These are phyloP conservation scores for Triplophysa rosa DNA, from an alignment of 2,113 vertebrate species.

Conservation along the genomic window DNA sequence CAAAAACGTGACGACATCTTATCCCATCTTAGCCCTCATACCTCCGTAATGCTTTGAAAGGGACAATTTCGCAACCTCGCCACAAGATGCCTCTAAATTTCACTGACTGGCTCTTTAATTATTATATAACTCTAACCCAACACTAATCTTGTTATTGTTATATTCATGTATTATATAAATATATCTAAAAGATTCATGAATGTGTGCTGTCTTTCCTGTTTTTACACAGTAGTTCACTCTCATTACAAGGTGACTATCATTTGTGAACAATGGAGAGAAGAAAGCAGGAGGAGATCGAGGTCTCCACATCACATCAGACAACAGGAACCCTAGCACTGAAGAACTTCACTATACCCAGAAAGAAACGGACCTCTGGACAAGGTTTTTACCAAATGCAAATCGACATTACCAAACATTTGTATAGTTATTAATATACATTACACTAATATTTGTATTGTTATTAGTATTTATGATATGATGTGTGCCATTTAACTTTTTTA, in stretches of 20 bases:
- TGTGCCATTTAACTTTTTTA: neutral
- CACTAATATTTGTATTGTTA: neutral
- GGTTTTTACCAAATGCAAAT: conserved; percentile 42
- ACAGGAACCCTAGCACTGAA: conserved; percentile 31
- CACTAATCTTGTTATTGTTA: too few relatives aligned
- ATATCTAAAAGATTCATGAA: too few relatives aligned
- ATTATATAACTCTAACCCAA: too few relatives aligned
- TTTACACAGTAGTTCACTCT: neutral
- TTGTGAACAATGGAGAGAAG: conserved; percentile 43
- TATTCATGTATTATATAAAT: too few relatives aligned
- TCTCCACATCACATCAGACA: conserved; percentile 15
- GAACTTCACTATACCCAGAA: conserved; percentile 62
- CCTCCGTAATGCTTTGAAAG: too few relatives aligned
- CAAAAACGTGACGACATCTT: too few relatives aligned
- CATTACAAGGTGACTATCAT: conserved; percentile 44
- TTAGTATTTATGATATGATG: neutral
- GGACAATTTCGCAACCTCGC: too few relatives aligned
- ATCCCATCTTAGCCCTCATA: too few relatives aligned
- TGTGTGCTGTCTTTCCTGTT: too few relatives aligned
- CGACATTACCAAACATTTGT: neutral
- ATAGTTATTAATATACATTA: neutral
- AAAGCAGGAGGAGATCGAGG: conserved; percentile 7
- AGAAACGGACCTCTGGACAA: conserved; percentile 55
- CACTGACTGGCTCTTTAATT: too few relatives aligned
- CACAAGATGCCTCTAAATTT: too few relatives aligned